Evolutionary conservation across 1,140 invertebrate genomes (phyloP).

Genomic region (Listronotus bonariensis): DNA sequence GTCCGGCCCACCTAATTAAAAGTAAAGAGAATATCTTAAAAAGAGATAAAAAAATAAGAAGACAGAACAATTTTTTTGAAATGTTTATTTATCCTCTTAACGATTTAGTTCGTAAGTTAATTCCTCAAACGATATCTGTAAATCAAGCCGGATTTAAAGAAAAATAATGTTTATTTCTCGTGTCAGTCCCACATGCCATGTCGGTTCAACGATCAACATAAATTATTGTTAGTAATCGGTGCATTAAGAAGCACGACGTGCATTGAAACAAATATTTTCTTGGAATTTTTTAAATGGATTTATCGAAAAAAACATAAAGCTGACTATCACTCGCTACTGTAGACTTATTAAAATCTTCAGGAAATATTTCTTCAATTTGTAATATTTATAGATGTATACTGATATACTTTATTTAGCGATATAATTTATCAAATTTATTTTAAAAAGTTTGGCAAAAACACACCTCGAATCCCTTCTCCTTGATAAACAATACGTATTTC

Average conservation of each 20-base stretch:
- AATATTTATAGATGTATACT: not conserved
- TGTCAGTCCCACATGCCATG: constrained; percentile 7
- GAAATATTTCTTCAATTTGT: too few species aligned
- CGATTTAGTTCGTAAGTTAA: not conserved
- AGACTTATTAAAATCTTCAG: too few species aligned
- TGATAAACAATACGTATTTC: too few species aligned
- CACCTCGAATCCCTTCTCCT: too few species aligned
- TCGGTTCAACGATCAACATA: not conserved
- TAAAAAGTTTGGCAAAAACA: too few species aligned
- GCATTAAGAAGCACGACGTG: not conserved
- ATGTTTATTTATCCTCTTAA: not conserved
- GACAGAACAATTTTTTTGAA: too few species aligned
- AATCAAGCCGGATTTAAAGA: constrained; percentile 6
- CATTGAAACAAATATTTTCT: not conserved
- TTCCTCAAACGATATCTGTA: not conserved
- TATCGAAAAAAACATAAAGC: too few species aligned
- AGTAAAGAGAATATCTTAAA: too few species aligned
- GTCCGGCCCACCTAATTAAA: too few species aligned
- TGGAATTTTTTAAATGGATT: not conserved
- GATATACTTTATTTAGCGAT: not conserved
- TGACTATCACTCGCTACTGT: too few species aligned
- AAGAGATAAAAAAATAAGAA: too few species aligned
- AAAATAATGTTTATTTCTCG: constrained; percentile 7
- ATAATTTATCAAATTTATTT: too few species aligned
- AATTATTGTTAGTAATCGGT: not conserved